Conservation (phyloP, 1,140 invertebrate genomes). For the Apocrypta bakeri region DNA sequence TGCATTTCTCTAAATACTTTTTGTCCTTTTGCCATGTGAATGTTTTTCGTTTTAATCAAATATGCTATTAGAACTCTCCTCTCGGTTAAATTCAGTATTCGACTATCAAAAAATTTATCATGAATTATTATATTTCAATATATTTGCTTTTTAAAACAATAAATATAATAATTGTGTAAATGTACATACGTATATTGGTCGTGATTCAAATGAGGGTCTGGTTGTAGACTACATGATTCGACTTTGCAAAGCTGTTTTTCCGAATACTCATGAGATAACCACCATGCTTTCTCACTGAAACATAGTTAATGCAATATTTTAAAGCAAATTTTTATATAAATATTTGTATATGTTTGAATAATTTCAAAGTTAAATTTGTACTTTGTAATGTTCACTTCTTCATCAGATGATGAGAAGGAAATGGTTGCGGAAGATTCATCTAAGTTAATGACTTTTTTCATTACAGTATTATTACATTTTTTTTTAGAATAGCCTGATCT, state of each 20-base stretch:
- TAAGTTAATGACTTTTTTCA: too few relatives aligned
- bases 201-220: not conserved
- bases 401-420: not conserved
- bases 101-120: too few relatives aligned
- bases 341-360: not conserved
- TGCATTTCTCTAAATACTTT: too few relatives aligned
- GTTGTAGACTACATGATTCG: not conserved
- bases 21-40: too few relatives aligned
- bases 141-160: too few relatives aligned
- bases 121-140: too few relatives aligned
- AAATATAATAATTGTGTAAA: constrained; percentile 2
- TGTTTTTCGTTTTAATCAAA: too few relatives aligned
- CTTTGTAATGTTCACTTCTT: not conserved
- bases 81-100: too few relatives aligned
- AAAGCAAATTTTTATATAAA: too few relatives aligned
- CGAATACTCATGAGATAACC: not conserved
- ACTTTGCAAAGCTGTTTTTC: constrained; percentile 10
- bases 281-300: constrained; percentile 10
- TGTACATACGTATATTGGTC: not conserved
- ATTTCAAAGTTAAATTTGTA: not conserved
- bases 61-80: too few relatives aligned
- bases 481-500: too few relatives aligned
- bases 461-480: too few relatives aligned
- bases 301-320: not conserved
- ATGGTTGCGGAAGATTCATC: not conserved